phyloP scores from a whole-genome alignment of 2,797 vertebrate species.

The Ceyx erithaca region DNA sequence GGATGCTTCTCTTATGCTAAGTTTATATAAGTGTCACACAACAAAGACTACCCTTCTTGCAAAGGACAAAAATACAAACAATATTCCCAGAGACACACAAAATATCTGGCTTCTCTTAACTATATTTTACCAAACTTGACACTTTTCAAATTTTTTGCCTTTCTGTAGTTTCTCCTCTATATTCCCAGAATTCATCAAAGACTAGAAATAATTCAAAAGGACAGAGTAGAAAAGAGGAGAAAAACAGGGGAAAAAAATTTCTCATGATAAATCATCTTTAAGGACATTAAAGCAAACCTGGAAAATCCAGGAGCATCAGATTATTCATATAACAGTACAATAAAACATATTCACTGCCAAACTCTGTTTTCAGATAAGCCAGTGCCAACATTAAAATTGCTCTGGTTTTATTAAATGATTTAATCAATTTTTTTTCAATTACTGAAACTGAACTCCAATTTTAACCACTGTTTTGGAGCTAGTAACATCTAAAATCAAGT shows the following conservation, averaged over 20 bases:
- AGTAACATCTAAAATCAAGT: neutral
- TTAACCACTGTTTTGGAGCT: neutral
- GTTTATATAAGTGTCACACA: neutral
- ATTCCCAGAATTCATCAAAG: neutral
- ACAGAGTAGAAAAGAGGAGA: neutral
- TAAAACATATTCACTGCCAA: neutral
- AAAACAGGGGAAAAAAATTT: neutral
- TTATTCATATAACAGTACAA: neutral
- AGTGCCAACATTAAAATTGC: neutral
- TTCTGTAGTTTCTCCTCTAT: neutral
- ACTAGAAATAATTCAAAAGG: neutral
- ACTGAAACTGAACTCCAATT: neutral
- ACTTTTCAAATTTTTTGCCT: neutral
- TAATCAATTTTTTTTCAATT: neutral
- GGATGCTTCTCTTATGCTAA: neutral
- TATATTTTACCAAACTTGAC: conserved; percentile 2
- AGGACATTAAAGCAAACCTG: neutral
- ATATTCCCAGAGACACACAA: neutral
- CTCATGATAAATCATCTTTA: neutral
- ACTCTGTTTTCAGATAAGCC: neutral
- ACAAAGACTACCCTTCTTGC: neutral
- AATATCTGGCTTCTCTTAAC: neutral
- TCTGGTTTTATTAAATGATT: neutral
- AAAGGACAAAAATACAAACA: conserved; percentile 36
- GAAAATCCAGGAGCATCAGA: neutral